These are phyloP conservation scores for Axea sp. DNA, from an alignment of 2,888 invertebrate species.

Conservation along the genomic window DNA sequence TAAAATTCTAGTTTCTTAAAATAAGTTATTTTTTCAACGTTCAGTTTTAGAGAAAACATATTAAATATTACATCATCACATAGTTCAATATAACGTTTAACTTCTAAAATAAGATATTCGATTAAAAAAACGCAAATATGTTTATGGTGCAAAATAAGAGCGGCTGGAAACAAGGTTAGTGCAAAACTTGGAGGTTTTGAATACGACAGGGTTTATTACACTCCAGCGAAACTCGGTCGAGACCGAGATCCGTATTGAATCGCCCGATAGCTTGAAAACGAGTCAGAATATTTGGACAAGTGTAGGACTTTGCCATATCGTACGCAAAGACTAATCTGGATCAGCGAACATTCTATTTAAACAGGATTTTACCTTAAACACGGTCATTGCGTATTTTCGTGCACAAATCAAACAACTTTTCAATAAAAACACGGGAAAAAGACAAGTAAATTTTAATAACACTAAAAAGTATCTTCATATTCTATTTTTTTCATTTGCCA, in stretches of 20 bases:
- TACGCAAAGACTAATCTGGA: conserved; percentile 47
- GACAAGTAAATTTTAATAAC: too few species aligned
- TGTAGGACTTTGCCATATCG: conserved; percentile 50
- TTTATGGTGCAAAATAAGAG: conserved; percentile 22
- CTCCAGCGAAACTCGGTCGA: conserved; percentile 50
- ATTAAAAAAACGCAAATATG: neutral
- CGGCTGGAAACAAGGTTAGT: conserved; percentile 15
- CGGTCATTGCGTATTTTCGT: too few species aligned
- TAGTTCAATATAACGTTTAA: too few species aligned
- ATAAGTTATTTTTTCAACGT: too few species aligned
- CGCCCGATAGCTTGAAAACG: conserved; percentile 42
- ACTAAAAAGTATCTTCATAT: too few species aligned
- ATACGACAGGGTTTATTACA: conserved; percentile 38
- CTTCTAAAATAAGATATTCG: too few species aligned
- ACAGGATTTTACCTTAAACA: conserved; percentile 25
- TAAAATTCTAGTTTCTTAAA: too few species aligned
- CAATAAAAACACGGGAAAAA: too few species aligned
- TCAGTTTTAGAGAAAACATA: too few species aligned
- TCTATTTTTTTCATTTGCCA: too few species aligned
- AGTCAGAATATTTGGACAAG: conserved; percentile 53
- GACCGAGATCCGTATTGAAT: conserved; percentile 47
- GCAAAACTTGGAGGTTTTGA: conserved; percentile 16
- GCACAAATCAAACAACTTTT: too few species aligned
- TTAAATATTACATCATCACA: too few species aligned
- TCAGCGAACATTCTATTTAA: conserved; percentile 44